phyloP scores from a whole-genome alignment of 2,888 invertebrate genomes.

The Craniophora ligustri region DNA sequence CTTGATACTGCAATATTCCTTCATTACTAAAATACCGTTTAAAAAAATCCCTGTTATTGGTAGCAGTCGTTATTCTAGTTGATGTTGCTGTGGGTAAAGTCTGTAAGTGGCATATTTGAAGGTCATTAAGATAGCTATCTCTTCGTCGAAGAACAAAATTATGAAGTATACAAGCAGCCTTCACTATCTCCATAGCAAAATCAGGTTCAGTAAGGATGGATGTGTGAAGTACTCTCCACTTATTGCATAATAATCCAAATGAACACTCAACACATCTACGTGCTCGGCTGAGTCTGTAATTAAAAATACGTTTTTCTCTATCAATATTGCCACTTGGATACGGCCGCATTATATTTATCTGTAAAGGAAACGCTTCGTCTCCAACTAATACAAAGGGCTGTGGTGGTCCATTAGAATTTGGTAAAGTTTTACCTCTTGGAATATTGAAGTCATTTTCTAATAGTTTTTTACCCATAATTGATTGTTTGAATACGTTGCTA shows the following conservation, averaged over 20 bases:
- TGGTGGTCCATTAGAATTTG: constrained; percentile 22
- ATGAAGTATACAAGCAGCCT: constrained; percentile 22
- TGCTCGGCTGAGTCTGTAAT: constrained; percentile 21
- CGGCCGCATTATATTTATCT: constrained; percentile 21
- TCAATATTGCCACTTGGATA: constrained; percentile 23
- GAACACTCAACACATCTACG: constrained; percentile 23
- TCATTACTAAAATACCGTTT: too few relatives aligned
- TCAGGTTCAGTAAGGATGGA: constrained; percentile 15
- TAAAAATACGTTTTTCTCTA: constrained; percentile 19
- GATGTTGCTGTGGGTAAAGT: constrained; percentile 23
- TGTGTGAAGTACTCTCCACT: constrained; percentile 25
- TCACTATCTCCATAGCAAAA: constrained; percentile 21
- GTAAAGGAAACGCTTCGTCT: too few relatives aligned
- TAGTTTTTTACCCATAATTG: constrained; percentile 19
- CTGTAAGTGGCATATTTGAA: constrained; percentile 24
- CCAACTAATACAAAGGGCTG: constrained; percentile 24
- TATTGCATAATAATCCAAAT: constrained; percentile 24
- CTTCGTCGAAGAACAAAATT: constrained; percentile 29
- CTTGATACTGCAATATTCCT: too few relatives aligned
- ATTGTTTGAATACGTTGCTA: constrained; percentile 21
- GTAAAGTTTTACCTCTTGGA: constrained; percentile 16
- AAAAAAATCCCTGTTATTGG: constrained; percentile 11
- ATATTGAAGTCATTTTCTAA: constrained; percentile 21
- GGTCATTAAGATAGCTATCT: constrained; percentile 18
- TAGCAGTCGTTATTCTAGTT: constrained; percentile 19